Evolutionary conservation across 2,888 invertebrate species (phyloP).

Genomic region (Villa cingulata): DNA sequence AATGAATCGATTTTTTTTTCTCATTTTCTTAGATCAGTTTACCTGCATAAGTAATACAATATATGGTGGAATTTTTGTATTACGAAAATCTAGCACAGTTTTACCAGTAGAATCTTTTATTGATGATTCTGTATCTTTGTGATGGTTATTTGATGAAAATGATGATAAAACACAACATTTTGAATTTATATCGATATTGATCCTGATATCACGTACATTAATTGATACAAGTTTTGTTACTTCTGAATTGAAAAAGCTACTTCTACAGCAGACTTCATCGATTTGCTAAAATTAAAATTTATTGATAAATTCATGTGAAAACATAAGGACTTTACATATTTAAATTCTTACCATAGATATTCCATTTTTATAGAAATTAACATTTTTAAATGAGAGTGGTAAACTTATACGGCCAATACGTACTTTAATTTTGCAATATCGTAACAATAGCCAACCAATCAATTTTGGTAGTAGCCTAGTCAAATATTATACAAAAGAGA

Average conservation of each 20-base stretch:
- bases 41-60: constrained; percentile 75
- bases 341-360: constrained; percentile 59
- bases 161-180: constrained; percentile 8
- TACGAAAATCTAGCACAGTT: constrained; percentile 52
- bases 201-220: constrained; percentile 63
- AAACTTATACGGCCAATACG: constrained; percentile 71
- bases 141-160: no score
- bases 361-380: constrained; percentile 65
- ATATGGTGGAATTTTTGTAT: constrained; percentile 62
- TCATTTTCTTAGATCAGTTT: no score
- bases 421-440: constrained; percentile 63
- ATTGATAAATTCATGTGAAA: neutral
- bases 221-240: constrained; percentile 73
- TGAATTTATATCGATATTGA: constrained; percentile 59
- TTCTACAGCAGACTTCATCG: constrained; percentile 69
- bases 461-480: constrained; percentile 61
- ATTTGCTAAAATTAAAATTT: constrained; percentile 48
- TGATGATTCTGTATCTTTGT: neutral
- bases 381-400: constrained; percentile 67
- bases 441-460: constrained; percentile 66
- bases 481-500: neutral
- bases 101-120: constrained; percentile 18
- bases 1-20: no score
- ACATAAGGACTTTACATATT: constrained; percentile 1
- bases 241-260: constrained; percentile 78